phyloP scores from a whole-genome alignment of 1,140 invertebrate species.

The Hycleus cichorii region DNA sequence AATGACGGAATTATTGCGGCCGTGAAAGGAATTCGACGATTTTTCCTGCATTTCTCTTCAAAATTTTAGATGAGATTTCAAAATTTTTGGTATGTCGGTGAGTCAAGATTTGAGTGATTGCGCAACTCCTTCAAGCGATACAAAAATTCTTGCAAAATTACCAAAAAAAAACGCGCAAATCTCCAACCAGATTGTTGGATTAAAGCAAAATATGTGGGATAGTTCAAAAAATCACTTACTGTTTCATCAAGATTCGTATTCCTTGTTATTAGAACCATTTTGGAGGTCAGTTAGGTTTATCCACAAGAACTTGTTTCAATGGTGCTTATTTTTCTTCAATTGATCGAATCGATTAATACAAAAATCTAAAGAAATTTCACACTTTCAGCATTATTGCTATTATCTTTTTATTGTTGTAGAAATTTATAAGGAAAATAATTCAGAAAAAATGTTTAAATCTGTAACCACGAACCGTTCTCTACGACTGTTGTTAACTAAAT shows the following conservation, averaged over 20 bases:
- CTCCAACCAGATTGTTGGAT: neutral
- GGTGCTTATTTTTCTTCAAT: too few relatives aligned
- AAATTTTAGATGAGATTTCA: too few relatives aligned
- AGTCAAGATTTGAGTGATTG: neutral
- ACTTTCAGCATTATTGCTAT: neutral
- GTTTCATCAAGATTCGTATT: slow-evolving; percentile 21
- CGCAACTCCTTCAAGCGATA: neutral
- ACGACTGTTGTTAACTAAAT: slow-evolving; percentile 26
- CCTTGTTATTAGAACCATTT: slow-evolving; percentile 24
- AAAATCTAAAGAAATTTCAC: neutral
- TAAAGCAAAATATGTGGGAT: neutral
- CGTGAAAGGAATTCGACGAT: too few relatives aligned
- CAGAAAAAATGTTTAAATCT: neutral
- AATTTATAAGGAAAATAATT: slow-evolving; percentile 3
- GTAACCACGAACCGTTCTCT: slow-evolving; percentile 16
- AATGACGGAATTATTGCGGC: too few relatives aligned
- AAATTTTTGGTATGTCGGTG: neutral
- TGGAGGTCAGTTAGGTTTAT: neutral
- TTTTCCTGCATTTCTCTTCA: too few relatives aligned
- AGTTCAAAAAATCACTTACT: slow-evolving; percentile 21
- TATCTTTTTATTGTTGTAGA: neutral
- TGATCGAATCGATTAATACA: neutral
- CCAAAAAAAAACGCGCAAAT: neutral
- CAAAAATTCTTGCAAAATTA: neutral
- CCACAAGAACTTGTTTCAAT: neutral